Conservation (phyloP, 2,797 vertebrate genomes). For the Ptychadena robeensis region DNA sequence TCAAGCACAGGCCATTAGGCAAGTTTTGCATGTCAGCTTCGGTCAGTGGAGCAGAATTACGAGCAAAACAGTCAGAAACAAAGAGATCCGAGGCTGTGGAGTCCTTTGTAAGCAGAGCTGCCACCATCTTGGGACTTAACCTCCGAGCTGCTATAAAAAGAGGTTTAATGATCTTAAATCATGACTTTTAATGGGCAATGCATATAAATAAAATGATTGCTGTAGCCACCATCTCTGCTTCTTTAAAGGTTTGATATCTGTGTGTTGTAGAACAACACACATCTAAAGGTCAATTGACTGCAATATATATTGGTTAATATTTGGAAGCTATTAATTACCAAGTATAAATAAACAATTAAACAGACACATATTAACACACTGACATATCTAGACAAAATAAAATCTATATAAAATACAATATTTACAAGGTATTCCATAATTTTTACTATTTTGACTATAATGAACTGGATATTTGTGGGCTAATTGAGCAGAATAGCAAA, state of each 20-base stretch:
- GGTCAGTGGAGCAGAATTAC: conserved; percentile 38
- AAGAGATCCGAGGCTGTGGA: neutral
- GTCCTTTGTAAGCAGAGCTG: conserved; percentile 4
- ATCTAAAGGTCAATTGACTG: neutral
- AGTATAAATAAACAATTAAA: too few relatives aligned
- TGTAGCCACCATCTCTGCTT: neutral
- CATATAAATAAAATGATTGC: neutral
- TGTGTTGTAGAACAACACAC: neutral
- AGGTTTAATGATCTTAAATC: conserved; percentile 13
- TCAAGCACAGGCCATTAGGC: conserved; percentile 26
- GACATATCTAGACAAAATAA: too few relatives aligned
- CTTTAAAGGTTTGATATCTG: neutral
- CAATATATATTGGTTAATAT: neutral
- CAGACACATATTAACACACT: too few relatives aligned
- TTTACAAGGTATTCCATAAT: too few relatives aligned
- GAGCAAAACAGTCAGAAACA: conserved; percentile 31
- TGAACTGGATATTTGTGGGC: too few relatives aligned
- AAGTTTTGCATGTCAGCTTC: conserved; percentile 19
- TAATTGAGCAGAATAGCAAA: too few relatives aligned
- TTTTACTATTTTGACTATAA: too few relatives aligned
- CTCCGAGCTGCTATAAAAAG: conserved; percentile 11
- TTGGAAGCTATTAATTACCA: neutral
- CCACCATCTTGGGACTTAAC: conserved; percentile 7
- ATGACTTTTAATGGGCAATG: neutral
- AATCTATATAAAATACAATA: too few relatives aligned